Evolutionary conservation across 2,113 vertebrate genomes (phyloP).

Genomic region (Aspidoscelis tigris): DNA sequence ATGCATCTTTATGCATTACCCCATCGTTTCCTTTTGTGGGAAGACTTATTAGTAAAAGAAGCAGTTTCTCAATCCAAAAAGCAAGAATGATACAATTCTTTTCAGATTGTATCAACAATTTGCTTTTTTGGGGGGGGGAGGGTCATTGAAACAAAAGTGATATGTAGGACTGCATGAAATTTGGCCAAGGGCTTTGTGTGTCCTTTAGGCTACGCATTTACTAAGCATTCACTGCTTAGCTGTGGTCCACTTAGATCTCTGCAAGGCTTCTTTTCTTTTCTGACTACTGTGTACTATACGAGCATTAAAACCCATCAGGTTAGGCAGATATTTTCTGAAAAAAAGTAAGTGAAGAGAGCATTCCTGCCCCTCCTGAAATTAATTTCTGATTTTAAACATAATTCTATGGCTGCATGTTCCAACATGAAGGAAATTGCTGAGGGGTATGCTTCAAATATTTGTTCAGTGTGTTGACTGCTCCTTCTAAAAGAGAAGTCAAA

Average conservation of each 20-base stretch:
- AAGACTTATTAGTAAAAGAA: not conserved
- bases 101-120: no score
- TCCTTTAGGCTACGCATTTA: no score
- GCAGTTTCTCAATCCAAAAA: not conserved
- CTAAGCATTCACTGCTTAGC: not conserved
- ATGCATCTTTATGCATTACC: no score
- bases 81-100: not conserved
- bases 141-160: no score
- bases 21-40: not conserved
- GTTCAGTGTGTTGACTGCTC: not conserved
- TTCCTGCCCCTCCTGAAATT: conserved; percentile 1
- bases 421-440: rapidly evolving
- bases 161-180: no score
- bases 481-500: conserved; percentile 17
- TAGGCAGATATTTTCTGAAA: conserved; percentile 5
- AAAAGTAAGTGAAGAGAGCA: conserved; percentile 2
- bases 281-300: not conserved
- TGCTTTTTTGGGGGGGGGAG: no score
- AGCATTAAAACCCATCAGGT: not conserved
- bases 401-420: not conserved
- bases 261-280: not conserved
- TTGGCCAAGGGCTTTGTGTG: no score
- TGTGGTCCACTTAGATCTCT: not conserved
- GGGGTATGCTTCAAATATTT: conserved; percentile 10
- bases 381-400: conserved; percentile 5